Evolutionary conservation across 30 jellyfish, hydroid and myxozoan genomes (phyloP).

Genomic region (Aurelia coerulea): DNA sequence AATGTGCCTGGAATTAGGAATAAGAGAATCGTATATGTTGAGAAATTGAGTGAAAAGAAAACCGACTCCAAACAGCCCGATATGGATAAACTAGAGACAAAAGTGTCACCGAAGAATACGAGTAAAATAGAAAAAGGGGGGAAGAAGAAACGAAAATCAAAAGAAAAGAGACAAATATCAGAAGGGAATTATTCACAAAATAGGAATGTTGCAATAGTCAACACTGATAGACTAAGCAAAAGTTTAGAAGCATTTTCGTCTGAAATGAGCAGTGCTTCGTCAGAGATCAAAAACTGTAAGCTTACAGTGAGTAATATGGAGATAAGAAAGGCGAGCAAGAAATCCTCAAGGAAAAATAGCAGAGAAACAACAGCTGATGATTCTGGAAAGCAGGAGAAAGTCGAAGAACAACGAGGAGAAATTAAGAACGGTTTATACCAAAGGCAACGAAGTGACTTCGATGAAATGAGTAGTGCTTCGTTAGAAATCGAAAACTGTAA

Average conservation of each 20-base stretch:
- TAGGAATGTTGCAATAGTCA: neutral
- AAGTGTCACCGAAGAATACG: neutral
- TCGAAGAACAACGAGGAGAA: neutral
- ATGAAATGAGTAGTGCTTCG: neutral
- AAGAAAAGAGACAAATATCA: neutral
- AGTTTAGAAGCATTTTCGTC: neutral
- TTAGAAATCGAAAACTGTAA: neutral
- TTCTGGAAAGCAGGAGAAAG: neutral
- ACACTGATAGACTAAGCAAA: neutral
- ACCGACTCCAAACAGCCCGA: neutral
- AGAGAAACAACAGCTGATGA: too few relatives aligned
- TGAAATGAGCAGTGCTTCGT: neutral
- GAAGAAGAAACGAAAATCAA: neutral
- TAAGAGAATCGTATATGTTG: neutral
- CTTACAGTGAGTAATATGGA: neutral
- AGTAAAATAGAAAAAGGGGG: neutral
- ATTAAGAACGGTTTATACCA: neutral
- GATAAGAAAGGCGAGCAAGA: neutral
- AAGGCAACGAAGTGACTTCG: neutral
- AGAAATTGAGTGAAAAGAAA: neutral
- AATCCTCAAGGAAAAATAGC: too few relatives aligned
- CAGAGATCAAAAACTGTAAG: neutral
- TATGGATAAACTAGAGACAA: neutral
- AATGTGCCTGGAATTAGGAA: neutral
- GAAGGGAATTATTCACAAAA: neutral